Conservation (phyloP, 2,888 invertebrate species). For the Cataglyphis cursor region DNA sequence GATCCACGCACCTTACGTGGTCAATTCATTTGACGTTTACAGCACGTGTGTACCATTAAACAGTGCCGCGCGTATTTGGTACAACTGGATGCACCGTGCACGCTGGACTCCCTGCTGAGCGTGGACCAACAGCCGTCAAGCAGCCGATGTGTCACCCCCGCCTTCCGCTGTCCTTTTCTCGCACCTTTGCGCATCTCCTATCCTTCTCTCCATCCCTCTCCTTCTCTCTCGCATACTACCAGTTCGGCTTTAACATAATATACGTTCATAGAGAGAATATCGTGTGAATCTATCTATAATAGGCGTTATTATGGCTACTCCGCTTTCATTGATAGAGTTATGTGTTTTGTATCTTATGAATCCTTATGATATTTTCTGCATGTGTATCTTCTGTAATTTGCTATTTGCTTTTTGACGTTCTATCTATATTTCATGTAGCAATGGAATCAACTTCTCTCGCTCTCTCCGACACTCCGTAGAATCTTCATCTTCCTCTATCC, state of each 20-base stretch:
- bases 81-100: slow-evolving; percentile 80
- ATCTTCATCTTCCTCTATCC: slow-evolving; percentile 50
- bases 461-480: not conserved
- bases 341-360: not conserved
- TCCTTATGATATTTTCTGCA: not conserved
- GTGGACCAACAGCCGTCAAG: slow-evolving; percentile 72
- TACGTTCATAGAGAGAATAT: not conserved
- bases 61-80: slow-evolving; percentile 78
- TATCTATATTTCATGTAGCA: not conserved
- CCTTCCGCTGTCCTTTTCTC: slow-evolving; percentile 62
- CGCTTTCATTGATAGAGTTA: slow-evolving; percentile 29
- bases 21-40: slow-evolving; percentile 70
- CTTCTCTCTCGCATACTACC: not conserved
- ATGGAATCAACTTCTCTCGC: not conserved
- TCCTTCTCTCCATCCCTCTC: slow-evolving; percentile 35
- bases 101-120: slow-evolving; percentile 81
- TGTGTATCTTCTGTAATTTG: not conserved
- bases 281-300: not conserved
- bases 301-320: too few relatives aligned
- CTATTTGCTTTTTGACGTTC: slow-evolving; percentile 4
- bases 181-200: slow-evolving; percentile 62
- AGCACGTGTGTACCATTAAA: slow-evolving; percentile 77
- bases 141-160: slow-evolving; percentile 70
- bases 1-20: slow-evolving; percentile 42
- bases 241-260: not conserved